Conservation (phyloP, 1,140 invertebrate genomes). For the Saxidomus purpurata region DNA sequence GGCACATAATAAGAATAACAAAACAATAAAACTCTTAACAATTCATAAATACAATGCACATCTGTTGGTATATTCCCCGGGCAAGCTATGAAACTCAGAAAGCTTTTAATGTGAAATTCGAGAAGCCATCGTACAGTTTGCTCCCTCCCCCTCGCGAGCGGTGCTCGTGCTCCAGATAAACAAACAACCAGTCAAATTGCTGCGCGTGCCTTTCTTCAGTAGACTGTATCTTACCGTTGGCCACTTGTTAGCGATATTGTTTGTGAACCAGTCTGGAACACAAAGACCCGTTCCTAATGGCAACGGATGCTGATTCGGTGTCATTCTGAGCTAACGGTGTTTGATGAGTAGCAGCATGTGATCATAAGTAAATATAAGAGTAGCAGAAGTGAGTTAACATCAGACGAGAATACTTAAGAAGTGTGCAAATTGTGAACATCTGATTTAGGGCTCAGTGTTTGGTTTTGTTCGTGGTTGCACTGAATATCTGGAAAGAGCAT, state of each 20-base stretch:
- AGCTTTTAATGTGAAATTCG: constrained; percentile 58
- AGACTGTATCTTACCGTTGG: constrained; percentile 41
- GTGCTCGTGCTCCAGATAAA: constrained; percentile 61
- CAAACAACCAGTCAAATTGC: constrained; percentile 64
- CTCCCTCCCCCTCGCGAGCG: constrained; percentile 63
- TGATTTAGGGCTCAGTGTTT: constrained; percentile 30
- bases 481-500: not conserved
- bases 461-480: not conserved
- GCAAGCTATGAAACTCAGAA: constrained; percentile 33
- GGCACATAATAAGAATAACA: not conserved
- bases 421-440: not conserved
- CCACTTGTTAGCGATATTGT: constrained; percentile 66
- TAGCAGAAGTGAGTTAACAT: constrained; percentile 34
- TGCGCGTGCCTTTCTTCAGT: constrained; percentile 44
- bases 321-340: constrained; percentile 52
- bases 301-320: constrained; percentile 52
- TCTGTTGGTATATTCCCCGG: not conserved
- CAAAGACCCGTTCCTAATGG: constrained; percentile 62
- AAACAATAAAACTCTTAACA: constrained; percentile 26
- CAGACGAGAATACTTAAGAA: constrained; percentile 8
- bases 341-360: constrained; percentile 61
- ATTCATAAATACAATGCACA: constrained; percentile 20
- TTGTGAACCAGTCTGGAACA: constrained; percentile 64
- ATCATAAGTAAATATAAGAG: constrained; percentile 46
- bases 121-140: constrained; percentile 43